Evolutionary conservation across 2,113 vertebrate species (phyloP).

Genomic region (Rhodinocichla rosea): DNA sequence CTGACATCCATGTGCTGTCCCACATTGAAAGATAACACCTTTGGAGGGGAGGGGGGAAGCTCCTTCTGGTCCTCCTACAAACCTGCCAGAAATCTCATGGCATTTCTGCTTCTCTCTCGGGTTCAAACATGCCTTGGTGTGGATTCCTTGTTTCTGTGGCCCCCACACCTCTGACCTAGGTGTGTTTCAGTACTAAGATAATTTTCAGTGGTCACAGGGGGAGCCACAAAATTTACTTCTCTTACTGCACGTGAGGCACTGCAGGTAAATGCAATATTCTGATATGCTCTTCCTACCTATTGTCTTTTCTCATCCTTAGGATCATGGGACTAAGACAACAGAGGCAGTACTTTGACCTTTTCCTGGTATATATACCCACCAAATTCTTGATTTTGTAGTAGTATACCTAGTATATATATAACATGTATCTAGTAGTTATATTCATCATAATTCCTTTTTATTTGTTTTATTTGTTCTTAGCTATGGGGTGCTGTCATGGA

Average conservation of each 20-base stretch:
- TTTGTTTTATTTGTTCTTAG: not conserved
- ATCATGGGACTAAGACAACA: not conserved
- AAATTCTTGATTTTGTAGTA: not conserved
- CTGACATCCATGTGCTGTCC: not conserved
- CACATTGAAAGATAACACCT: not conserved
- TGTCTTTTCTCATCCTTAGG: not conserved
- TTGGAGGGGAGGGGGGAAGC: fast-evolving
- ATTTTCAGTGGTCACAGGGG: not conserved
- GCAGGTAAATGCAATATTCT: not conserved
- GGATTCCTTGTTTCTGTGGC: not conserved
- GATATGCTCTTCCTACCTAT: not conserved
- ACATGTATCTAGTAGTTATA: not conserved
- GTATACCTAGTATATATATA: not conserved
- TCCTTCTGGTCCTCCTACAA: not conserved
- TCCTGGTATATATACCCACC: not conserved
- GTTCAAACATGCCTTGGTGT: not conserved
- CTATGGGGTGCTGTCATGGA: not conserved
- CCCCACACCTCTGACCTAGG: not conserved
- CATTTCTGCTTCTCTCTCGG: not conserved
- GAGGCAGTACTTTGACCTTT: not conserved
- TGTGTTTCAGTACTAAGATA: not conserved
- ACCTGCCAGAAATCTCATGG: not conserved
- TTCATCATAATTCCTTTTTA: not conserved
- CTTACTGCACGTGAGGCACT: not conserved
- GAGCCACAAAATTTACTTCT: not conserved